Percentiles rank a stretch among this genome's conserved stretches.
Evolutionary conservation across 2,113 vertebrate species (phyloP).

Genomic region (Vicugna pacos): DNA sequence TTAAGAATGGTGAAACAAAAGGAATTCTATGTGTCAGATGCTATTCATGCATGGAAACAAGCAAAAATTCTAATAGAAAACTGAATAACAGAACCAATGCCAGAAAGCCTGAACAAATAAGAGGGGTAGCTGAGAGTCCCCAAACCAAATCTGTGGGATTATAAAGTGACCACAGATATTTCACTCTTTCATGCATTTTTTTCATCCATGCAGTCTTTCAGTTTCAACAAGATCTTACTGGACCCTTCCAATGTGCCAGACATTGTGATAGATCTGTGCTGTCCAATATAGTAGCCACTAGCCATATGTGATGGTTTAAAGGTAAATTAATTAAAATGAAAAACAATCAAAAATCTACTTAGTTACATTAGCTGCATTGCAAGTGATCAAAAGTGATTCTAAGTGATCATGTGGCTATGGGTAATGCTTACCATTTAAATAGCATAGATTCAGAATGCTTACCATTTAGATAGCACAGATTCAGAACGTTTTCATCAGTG

Average conservation of each 20-base stretch:
- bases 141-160: neutral
- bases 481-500: neutral
- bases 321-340: neutral
- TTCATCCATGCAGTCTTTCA: neutral
- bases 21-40: neutral
- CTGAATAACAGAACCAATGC: neutral
- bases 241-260: neutral
- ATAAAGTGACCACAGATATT: neutral
- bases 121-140: neutral
- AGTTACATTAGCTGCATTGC: neutral
- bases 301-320: neutral
- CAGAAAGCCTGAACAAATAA: neutral
- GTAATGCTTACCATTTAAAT: neutral
- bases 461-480: neutral
- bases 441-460: neutral
- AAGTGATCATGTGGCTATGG: neutral
- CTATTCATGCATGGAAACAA: neutral
- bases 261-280: neutral
- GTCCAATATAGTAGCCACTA: neutral
- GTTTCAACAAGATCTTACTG: neutral
- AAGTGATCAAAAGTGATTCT: neutral
- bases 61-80: neutral
- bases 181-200: neutral
- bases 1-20: neutral
- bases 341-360: neutral